Evolutionary conservation across 2,797 vertebrate genomes (phyloP), one percentile per base, ranked within the genome.

Genomic region (Oreochromis mossambicus): DNA sequence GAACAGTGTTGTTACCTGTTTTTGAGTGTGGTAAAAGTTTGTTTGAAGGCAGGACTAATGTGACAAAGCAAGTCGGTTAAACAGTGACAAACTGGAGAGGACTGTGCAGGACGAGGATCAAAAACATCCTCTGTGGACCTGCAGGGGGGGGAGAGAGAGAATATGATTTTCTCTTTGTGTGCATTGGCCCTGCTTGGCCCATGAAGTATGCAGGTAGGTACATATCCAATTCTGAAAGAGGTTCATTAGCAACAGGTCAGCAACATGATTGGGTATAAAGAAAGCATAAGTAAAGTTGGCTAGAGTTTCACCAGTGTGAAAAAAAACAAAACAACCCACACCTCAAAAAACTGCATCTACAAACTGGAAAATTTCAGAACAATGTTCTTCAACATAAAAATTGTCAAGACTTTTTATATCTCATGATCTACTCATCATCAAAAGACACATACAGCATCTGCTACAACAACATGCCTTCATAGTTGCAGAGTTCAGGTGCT

Each of bases 11-110:
- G 21, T 91, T 94, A 96, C 97, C 95, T 95, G 89, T 91, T 96
- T 93, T 93, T 95, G 14, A 94, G 86, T 61, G 87, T 58, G 55
- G 90, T 86, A 36, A 96, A 92, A 3, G 90, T 88, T 88, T 95
- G 94, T 88, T 97, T 97, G 90, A 97, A 97, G 19, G 92, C 92
- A 46, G 96, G 93, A 75, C 96, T 97, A 85, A 97, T 89, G 85
- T 97, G 95, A 91, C 94, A 95, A 85, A 97, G 95, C 80, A 97
- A 91, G 84, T 97, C 97, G 1, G 94, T 95, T 77, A 97, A 92
- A 88, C 96, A 96, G 94, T 97, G 97, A 89, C 83, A 95, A 46
- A 96, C 90, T 19, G 96, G 87, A 58, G 95, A 91, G 3, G 97
- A 96, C 26, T 94, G 92, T 21, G 89, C 94, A 48, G 96, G 95